Percentiles rank a stretch among this genome's conserved stretches.
Conservation (phyloP, 2,797 vertebrate genomes). For the Pachyuromys duprasi region DNA sequence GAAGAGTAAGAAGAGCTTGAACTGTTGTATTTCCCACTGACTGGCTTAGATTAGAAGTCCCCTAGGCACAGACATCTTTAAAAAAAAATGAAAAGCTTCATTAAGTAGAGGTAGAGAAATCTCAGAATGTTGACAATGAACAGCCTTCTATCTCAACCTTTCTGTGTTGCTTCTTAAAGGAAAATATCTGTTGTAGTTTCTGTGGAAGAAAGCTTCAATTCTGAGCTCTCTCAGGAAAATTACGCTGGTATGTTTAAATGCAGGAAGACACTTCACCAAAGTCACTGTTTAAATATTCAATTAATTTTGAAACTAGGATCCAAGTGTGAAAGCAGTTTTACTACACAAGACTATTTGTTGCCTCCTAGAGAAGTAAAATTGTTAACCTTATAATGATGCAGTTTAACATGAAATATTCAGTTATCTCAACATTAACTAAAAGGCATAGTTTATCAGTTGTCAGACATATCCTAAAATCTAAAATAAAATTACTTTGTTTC, state of each 20-base stretch:
- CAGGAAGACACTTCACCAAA: neutral
- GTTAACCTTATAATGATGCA: neutral
- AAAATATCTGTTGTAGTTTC: neutral
- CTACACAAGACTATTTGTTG: neutral
- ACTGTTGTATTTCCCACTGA: neutral
- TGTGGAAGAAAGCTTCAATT: neutral
- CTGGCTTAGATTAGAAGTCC: neutral
- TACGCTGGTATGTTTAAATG: neutral
- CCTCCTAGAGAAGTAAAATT: neutral
- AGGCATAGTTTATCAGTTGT: neutral
- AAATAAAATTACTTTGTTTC: neutral
- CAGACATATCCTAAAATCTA: neutral
- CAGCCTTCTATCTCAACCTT: neutral
- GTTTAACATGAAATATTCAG: neutral
- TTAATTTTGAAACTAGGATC: neutral
- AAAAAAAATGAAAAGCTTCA: neutral
- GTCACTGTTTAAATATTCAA: neutral
- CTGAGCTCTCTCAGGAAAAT: neutral
- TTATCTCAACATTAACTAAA: neutral
- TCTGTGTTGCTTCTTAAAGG: neutral
- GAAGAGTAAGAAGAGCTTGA: neutral
- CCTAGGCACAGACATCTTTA: neutral
- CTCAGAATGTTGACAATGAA: neutral
- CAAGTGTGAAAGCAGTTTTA: neutral
- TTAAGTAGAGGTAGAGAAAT: neutral